These are phyloP conservation scores for Ochropleura leucogaster DNA, from an alignment of 2,888 invertebrate species.

Conservation along the genomic window DNA sequence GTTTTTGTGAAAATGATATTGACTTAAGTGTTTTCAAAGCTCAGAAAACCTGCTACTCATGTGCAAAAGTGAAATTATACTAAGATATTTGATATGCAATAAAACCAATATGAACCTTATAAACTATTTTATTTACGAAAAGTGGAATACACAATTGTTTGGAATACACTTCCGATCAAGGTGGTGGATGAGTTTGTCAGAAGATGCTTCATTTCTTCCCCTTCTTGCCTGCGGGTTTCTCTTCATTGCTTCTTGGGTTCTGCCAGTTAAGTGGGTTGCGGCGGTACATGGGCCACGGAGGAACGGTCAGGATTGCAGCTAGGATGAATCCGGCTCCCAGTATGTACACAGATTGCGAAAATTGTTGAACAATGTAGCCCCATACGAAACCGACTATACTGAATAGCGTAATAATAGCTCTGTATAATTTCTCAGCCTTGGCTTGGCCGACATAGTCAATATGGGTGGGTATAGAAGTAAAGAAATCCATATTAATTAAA, in stretches of 20 bases:
- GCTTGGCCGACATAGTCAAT: conserved; percentile 97
- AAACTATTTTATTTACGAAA: conserved; percentile 71
- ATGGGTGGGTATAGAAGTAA: conserved; percentile 88
- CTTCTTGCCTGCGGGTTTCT: conserved; percentile 87
- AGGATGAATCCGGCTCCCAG: conserved; percentile 97
- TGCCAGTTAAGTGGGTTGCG: conserved; percentile 97
- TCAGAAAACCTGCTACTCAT: not conserved
- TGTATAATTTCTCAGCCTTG: conserved; percentile 96
- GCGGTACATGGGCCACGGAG: conserved; percentile 99
- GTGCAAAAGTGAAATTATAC: conserved; percentile 5
- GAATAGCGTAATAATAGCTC: conserved; percentile 97
- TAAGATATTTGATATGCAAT: conserved; percentile 37
- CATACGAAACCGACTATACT: conserved; percentile 97
- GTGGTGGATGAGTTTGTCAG: conserved; percentile 16
- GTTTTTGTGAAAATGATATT: not conserved
- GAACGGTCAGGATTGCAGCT: conserved; percentile 96
- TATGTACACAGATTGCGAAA: conserved; percentile 98
- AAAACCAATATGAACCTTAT: conserved; percentile 65
- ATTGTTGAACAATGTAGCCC: conserved; percentile 98
- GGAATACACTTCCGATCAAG: conserved; percentile 38
- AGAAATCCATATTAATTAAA: conserved; percentile 83
- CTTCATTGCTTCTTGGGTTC: conserved; percentile 91
- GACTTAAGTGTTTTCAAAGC: not conserved
- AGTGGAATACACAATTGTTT: conserved; percentile 52
- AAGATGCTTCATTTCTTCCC: conserved; percentile 82